phyloP scores from a whole-genome alignment of 64 coral and sea anemone genomes.

The Cladopsammia gracilis region DNA sequence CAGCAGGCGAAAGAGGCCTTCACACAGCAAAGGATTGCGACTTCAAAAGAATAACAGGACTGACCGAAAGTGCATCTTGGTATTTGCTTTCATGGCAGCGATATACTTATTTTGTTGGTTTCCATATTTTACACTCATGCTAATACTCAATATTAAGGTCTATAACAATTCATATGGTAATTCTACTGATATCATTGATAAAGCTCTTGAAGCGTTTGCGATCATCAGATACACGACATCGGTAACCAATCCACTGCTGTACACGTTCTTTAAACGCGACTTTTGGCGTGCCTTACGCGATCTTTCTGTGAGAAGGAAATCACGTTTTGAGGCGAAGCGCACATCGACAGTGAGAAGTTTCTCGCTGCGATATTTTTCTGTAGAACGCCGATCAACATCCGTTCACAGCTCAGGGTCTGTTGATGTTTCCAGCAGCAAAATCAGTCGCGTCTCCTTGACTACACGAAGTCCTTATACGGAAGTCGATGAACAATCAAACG shows the following conservation, averaged over 20 bases:
- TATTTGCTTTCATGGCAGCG: conserved; percentile 12
- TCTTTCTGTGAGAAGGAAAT: not conserved
- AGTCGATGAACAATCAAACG: no score
- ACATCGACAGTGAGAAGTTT: not conserved
- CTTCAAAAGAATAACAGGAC: not conserved
- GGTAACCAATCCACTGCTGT: conserved; percentile 19
- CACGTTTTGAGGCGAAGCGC: not conserved
- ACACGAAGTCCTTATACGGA: no score
- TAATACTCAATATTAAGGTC: not conserved
- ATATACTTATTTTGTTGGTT: conserved; percentile 2
- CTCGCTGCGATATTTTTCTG: not conserved
- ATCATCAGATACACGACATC: not conserved
- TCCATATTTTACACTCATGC: conserved; percentile 7
- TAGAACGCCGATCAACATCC: not conserved
- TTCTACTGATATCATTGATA: not conserved
- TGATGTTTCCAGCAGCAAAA: no score
- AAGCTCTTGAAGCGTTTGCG: not conserved
- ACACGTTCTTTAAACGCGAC: conserved; percentile 48
- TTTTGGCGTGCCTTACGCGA: not conserved
- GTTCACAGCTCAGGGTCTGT: no score
- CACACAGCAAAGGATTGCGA: not conserved
- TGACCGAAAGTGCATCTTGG: conserved; percentile 8
- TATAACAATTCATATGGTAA: not conserved
- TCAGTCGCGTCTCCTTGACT: no score
- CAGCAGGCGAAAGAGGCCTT: not conserved